Base-by-base conservation (phyloP, 1,140 invertebrate genomes). In the Tetraneura akinire region DNA sequence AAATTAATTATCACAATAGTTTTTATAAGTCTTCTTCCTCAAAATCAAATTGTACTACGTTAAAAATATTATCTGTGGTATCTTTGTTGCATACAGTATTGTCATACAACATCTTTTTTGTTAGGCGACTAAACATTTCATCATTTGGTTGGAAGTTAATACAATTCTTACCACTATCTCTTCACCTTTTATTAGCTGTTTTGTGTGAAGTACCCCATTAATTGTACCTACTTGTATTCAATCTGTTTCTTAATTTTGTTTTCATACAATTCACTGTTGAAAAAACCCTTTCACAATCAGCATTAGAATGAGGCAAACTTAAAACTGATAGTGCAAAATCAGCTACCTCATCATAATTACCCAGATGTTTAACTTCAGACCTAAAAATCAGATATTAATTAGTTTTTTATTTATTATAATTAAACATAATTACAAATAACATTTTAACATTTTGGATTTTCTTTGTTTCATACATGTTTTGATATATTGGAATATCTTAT, bases 231-330 rank as follows among this genome's bases (percentile, higher is more conserved):
- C n/a, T n/a, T 3, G 81, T 81, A 11, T 60, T 80, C 0, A 83
- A 26, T 55, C 55, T 51, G 21, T 83, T 83, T 45, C 81, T 32
- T 21, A 29, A 23, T 64, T 82, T 81, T 42, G 80, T 82, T 80
- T 83, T 83, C 1, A 66, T 29, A 10, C 64, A 62, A 76, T 83
- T 83, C 10, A 83, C 57, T 71, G 70, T 73, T 9, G 49, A 70
- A 57, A 83, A 83, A 18, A 82, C 57, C 26, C 81, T 55, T 66
- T 82, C 81, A 68, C 81, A 80, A 6, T 80, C 80, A 10, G 80
- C 80, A 74, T 81, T 83, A 1, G 81, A 49, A 81, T 82, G 81
- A 2, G 82, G 81, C 6, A 82, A 71, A 47, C 74, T 70, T 76
- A 83, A 80, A 37, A 80, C 53, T 53, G 83, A 66, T 0, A 82